A percentile compares a stretch with the other conserved stretches of the same genome.
phyloP scores from a whole-genome alignment of 2,797 vertebrate species.

The Sebastes diploproa region DNA sequence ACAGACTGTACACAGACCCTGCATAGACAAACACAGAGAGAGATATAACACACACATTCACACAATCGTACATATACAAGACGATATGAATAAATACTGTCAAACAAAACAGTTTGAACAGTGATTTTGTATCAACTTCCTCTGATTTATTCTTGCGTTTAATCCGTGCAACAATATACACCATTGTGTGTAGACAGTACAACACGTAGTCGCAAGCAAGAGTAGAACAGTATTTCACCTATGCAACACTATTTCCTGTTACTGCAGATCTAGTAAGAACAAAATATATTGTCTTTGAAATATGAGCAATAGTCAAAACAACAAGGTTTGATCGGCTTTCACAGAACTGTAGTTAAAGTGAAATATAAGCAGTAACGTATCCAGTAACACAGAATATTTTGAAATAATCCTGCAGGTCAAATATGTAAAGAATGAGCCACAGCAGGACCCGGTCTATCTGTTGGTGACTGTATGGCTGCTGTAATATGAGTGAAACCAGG shows the following conservation, averaged over 20 bases:
- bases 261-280: not conserved
- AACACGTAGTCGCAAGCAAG: not conserved
- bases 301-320: not conserved
- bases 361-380: not conserved
- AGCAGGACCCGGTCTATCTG: not conserved
- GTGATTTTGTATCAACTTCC: not conserved
- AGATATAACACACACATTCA: not conserved
- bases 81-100: not conserved
- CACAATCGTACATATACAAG: not conserved
- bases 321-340: not conserved
- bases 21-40: not conserved
- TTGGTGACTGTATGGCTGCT: not conserved
- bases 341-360: not conserved
- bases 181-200: not conserved
- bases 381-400: not conserved
- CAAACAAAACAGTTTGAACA: not conserved
- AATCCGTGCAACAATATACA: not conserved
- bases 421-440: not conserved
- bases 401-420: not conserved
- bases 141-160: not conserved
- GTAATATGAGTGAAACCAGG: slow-evolving; percentile 50
- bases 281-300: not conserved
- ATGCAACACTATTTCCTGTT: not conserved
- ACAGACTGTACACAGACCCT: not conserved
- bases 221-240: not conserved